Base-by-base conservation (phyloP, 2,797 vertebrate genomes). In the Acipenser ruthenus region DNA sequence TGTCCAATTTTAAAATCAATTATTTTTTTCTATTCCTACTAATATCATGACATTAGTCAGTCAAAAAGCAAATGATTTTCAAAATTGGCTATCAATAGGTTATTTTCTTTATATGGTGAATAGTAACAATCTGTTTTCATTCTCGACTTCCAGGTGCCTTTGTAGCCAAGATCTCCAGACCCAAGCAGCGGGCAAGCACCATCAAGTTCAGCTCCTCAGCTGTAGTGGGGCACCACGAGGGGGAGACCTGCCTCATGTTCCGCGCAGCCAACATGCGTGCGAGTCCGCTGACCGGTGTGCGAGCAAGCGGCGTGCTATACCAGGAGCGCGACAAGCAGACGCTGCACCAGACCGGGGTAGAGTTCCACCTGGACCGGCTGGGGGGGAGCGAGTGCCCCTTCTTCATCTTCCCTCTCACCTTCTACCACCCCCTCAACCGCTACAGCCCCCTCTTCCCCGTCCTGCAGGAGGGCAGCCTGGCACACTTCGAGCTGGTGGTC, bases 121-220 rank as follows among this genome's bases (percentile, higher is more conserved):
- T 37, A 37, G 37, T 37, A 37, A 37, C 37, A 37, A 37, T 37
- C 5, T 37, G 37, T 5, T 37, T 37, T 37, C 37, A 37, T 37
- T 37, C 37, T 37, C 1, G 5, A 37, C 65, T 73, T 48, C 12
- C 82, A 99, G 97, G 96, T 88, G 97, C 95, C 65, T 97, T 99
- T 0, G 95, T 99, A 83, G 97, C 97, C 63, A 99, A 99, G 87
- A 97, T 98, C 0, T 93, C 95, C 0, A 90, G 94, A 15, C 94
- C 97, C 8, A 95, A 98, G 84, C 97, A 97, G 71, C 87, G 95
- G 66, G 93, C 94, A 0, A 92, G 90, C 69, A 93, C 90, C 71
- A 97, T 99, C 74, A 86, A 91, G 67, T 98, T 99, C 83, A 97
- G 94, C 6, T 91, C 83, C 53, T 85, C 88, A 7, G 96, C 95